Percentiles rank a stretch among this genome's conserved stretches.
These are phyloP conservation scores for Drosophila anomalipes DNA, from an alignment of 2,888 invertebrate species.

Conservation along the genomic window DNA sequence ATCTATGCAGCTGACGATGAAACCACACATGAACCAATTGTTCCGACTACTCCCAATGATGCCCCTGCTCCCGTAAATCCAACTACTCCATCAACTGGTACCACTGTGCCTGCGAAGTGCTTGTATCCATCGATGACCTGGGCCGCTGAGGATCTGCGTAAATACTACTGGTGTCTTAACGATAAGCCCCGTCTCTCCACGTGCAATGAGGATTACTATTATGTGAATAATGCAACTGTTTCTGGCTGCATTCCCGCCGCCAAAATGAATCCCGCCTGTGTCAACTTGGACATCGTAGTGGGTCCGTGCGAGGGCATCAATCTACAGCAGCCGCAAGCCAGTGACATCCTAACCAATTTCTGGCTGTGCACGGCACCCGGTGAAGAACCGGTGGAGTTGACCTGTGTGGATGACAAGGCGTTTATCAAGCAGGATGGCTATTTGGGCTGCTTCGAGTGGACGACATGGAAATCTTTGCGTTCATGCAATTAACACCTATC, in stretches of 20 bases:
- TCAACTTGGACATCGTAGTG: conserved; percentile 33
- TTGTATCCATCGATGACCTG: conserved; percentile 31
- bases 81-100: background rate
- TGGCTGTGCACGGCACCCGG: conserved; percentile 40
- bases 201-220: conserved; percentile 46
- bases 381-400: conserved; percentile 16
- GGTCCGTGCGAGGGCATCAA: conserved; percentile 45
- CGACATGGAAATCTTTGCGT: conserved; percentile 52
- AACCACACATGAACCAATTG: background rate
- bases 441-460: conserved; percentile 61
- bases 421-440: conserved; percentile 53
- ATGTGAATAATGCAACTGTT: conserved; percentile 47
- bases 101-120: conserved; percentile 19
- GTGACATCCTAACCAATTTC: conserved; percentile 31
- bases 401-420: conserved; percentile 30
- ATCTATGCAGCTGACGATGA: background rate
- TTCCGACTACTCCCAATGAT: background rate
- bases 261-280: conserved; percentile 43
- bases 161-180: conserved; percentile 43
- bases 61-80: background rate
- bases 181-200: background rate
- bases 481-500: conserved; percentile 33
- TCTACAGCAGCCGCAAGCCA: conserved; percentile 49
- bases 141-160: conserved; percentile 31
- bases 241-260: conserved; percentile 50